Evolutionary conservation across 2,888 invertebrate genomes (phyloP).

Genomic region (Tachina fera): DNA sequence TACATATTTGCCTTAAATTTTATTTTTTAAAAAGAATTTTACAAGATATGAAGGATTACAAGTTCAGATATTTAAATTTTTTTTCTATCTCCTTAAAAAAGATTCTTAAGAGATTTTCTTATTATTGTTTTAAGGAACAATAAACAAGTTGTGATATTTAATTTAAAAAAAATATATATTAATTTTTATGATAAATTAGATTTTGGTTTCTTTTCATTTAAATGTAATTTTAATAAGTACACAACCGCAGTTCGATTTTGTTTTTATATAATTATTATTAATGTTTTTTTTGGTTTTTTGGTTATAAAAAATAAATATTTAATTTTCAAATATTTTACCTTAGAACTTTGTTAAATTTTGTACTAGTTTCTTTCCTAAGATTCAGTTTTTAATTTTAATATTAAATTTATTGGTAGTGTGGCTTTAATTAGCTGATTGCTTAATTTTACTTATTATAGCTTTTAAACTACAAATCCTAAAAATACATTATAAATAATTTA

Average conservation of each 20-base stretch:
- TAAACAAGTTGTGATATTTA: conserved; percentile 80
- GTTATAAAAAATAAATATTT: conserved; percentile 52
- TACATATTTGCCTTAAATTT: conserved; percentile 9
- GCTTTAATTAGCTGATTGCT: conserved; percentile 65
- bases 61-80: conserved; percentile 14
- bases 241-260: conserved; percentile 78
- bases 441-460: conserved; percentile 11
- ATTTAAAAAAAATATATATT: conserved; percentile 42
- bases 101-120: not conserved
- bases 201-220: not conserved
- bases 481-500: conserved; percentile 11
- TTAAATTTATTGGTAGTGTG: conserved; percentile 67
- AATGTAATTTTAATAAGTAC: conserved; percentile 75
- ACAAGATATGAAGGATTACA: conserved; percentile 52
- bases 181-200: not conserved
- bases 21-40: conserved; percentile 12
- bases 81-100: not conserved
- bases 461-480: conserved; percentile 25
- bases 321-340: conserved; percentile 31
- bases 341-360: conserved; percentile 57
- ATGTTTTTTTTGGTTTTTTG: conserved; percentile 41
- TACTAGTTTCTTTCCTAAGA: conserved; percentile 57
- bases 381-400: conserved; percentile 25
- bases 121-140: conserved; percentile 79
- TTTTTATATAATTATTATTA: conserved; percentile 1